Evolutionary conservation across 1,140 invertebrate genomes (phyloP), one percentile per base, ranked within the genome.

Genomic region (Eriosoma lanigerum): DNA sequence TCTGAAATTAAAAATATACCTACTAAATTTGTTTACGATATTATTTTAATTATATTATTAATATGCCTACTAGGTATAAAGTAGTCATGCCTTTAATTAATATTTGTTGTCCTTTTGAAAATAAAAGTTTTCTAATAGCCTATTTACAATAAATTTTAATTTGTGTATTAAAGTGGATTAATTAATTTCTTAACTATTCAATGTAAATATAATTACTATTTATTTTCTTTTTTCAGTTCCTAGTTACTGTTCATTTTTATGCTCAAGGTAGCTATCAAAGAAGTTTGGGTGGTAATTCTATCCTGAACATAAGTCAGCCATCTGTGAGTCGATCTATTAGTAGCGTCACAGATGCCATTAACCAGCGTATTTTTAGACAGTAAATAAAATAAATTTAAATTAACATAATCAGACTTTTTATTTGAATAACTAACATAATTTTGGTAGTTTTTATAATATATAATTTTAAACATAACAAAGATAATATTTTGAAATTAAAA

Each of bases 311-410:
- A n/a, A 54, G 52, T 54, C 52, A 54, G 19, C 52, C 52, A 54
- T 54, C n/a, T 54, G 52, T 54, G n/a, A 54, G 52, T 9, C 52
- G n/a, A 54, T 54, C 52, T 21, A 54, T 54, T 21, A 54, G 52
- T 54, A 54, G 5, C 19, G n/a, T 54, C 52, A 54, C 52, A 21
- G n/a, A 54, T 54, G 52, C 52, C 19, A 54, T 54, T 8, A 54
- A 54, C 19, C 52, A 54, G 52, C 19, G 52, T 54, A 19, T 54
- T 54, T 54, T 54, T 19, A 54, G 52, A 54, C n/a, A 54, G 19
- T 54, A 13, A 56, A 56, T 58, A 58, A 58, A 58, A 58, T 26
- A 58, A 58, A 58, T 58, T 8, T 58, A 4, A 58, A 58, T 56
- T 56, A 58, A 58, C 56, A 58, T 24, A 58, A 21, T 26, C 24